Percentiles rank a stretch among this genome's conserved stretches.
Evolutionary conservation across 2,113 vertebrate genomes (phyloP).

Genomic region (Ammodytes dubius): DNA sequence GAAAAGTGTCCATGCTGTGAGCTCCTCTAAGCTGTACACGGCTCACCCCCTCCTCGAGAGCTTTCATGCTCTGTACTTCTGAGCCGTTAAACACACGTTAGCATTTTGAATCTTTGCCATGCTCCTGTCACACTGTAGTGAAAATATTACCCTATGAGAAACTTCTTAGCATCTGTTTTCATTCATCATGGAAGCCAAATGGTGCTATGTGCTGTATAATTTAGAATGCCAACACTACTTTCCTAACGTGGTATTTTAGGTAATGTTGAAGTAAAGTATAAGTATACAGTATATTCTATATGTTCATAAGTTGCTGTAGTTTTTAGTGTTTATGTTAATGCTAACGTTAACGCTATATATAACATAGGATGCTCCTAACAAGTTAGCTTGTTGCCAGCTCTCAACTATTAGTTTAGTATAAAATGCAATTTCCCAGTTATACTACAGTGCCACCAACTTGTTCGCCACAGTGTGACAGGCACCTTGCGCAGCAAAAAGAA

Average conservation of each 20-base stretch:
- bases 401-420: not conserved
- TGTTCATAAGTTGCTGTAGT: too few relatives aligned
- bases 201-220: constrained; percentile 2
- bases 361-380: not conserved
- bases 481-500: not conserved
- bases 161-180: not conserved
- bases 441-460: not conserved
- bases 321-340: not conserved
- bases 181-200: not conserved
- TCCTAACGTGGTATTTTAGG: not conserved
- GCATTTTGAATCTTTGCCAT: not conserved
- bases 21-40: constrained; percentile 19
- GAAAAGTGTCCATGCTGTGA: constrained; percentile 12
- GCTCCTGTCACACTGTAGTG: constrained; percentile 7
- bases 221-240: not conserved
- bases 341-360: not conserved
- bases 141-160: not conserved
- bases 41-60: not conserved
- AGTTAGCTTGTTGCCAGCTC: not conserved
- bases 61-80: not conserved
- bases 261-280: too few relatives aligned
- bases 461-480: constrained; percentile 13
- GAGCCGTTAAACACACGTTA: not conserved
- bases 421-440: not conserved
- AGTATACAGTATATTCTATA: too few relatives aligned